These are phyloP conservation scores for Solea solea DNA, from an alignment of 2,113 vertebrate species.

Conservation along the genomic window DNA sequence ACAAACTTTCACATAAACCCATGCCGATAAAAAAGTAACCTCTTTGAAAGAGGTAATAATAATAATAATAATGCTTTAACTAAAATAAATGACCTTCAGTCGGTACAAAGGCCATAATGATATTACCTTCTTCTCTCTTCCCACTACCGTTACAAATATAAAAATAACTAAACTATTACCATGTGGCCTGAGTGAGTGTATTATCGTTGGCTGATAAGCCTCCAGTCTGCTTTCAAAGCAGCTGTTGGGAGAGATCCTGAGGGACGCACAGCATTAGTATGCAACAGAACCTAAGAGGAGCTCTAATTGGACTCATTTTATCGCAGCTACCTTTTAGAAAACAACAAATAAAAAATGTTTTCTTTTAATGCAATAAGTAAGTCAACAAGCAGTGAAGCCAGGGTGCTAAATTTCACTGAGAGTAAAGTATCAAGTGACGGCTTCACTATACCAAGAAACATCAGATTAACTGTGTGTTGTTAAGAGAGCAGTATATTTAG, in stretches of 20 bases:
- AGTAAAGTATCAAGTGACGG: not conserved
- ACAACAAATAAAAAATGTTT: slow-evolving; percentile 44
- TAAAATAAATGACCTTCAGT: slow-evolving; percentile 26
- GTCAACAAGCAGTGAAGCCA: slow-evolving; percentile 41
- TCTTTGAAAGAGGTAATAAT: no score
- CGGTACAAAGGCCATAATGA: slow-evolving; percentile 22
- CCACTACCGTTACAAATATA: slow-evolving; percentile 48
- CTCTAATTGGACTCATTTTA: slow-evolving; percentile 75
- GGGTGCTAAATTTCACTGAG: slow-evolving; percentile 6
- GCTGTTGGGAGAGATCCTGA: slow-evolving; percentile 47
- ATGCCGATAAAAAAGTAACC: no score
- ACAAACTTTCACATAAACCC: no score
- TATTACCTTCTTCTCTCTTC: slow-evolving; percentile 39
- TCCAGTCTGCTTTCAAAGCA: slow-evolving; percentile 53
- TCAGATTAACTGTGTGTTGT: slow-evolving; percentile 8
- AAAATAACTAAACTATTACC: slow-evolving; percentile 55
- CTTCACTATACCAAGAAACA: not conserved
- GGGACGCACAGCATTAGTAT: slow-evolving; percentile 69
- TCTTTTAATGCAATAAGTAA: slow-evolving; percentile 44
- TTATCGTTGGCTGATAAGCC: slow-evolving; percentile 56
- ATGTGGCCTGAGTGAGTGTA: slow-evolving; percentile 45
- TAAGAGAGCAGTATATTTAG: slow-evolving; percentile 16
- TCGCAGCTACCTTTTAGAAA: slow-evolving; percentile 60
- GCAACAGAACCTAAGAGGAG: slow-evolving; percentile 49
- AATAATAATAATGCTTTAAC: not conserved